Conservation (phyloP, 2,888 invertebrate genomes). For the Hoplodrina blanda region DNA sequence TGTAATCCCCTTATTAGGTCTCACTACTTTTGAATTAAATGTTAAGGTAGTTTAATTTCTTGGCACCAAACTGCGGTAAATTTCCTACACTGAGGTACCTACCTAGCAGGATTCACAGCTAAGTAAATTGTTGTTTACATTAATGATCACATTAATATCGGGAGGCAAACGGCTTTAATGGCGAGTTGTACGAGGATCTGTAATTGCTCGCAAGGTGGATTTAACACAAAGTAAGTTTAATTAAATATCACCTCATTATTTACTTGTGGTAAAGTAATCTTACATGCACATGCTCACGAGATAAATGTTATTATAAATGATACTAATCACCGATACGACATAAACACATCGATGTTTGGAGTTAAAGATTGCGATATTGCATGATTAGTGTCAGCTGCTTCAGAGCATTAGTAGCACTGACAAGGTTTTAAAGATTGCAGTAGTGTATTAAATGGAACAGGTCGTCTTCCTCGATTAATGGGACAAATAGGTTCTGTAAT, state of each 20-base stretch:
- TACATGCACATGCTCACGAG: conserved; percentile 37
- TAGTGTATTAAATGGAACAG: conserved; percentile 38
- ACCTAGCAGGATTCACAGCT: conserved; percentile 41
- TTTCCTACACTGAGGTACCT: conserved; percentile 31
- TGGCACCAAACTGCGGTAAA: conserved; percentile 47
- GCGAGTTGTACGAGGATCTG: conserved; percentile 37
- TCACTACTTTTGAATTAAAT: conserved; percentile 36
- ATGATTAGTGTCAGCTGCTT: conserved; percentile 55
- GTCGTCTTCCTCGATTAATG: conserved; percentile 32
- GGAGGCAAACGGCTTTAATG: conserved; percentile 47
- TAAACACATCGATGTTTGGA: conserved; percentile 48
- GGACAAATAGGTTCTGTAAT: conserved; percentile 17
- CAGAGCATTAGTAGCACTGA: conserved; percentile 35
- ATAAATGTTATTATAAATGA: conserved; percentile 53
- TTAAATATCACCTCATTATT: conserved; percentile 60
- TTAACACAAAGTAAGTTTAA: conserved; percentile 54
- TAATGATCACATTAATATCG: conserved; percentile 59
- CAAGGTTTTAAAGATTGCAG: conserved; percentile 44
- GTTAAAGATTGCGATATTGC: conserved; percentile 39
- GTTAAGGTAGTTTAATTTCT: conserved; percentile 36
- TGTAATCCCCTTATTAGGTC: conserved; percentile 45
- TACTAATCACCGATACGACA: conserved; percentile 50
- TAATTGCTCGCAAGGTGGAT: conserved; percentile 56
- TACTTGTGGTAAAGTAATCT: conserved; percentile 43
- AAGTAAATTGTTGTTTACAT: conserved; percentile 53